These are phyloP conservation scores for Cryptotermes secundus DNA, from an alignment of 1,140 invertebrate genomes.

Conservation along the genomic window DNA sequence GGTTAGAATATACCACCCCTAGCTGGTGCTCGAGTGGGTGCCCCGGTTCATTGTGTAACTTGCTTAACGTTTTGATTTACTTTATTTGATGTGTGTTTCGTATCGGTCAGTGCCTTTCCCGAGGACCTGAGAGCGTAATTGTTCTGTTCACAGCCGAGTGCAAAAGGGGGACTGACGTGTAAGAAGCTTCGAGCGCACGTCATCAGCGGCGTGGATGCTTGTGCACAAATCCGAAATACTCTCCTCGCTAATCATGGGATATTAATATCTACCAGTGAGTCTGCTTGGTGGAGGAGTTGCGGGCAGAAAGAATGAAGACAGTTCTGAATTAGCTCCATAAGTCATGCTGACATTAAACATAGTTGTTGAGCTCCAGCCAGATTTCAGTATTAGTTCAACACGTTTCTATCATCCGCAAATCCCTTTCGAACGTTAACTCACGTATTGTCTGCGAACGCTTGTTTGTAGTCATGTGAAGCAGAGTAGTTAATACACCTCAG, in stretches of 20 bases:
- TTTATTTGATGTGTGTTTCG: neutral
- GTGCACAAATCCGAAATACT: neutral
- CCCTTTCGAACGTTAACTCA: too few species aligned
- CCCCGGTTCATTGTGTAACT: neutral
- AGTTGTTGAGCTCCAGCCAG: neutral
- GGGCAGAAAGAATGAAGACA: neutral
- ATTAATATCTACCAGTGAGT: constrained; percentile 15
- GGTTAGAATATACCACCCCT: too few species aligned
- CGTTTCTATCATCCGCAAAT: neutral
- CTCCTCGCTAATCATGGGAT: neutral
- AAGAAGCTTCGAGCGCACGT: neutral
- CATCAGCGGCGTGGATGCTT: neutral
- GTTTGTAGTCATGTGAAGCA: too few species aligned
- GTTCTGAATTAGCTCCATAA: neutral
- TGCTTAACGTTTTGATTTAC: too few species aligned
- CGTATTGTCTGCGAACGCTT: too few species aligned
- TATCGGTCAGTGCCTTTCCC: too few species aligned
- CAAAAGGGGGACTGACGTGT: neutral
- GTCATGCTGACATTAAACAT: constrained; percentile 10
- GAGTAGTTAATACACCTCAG: too few species aligned
- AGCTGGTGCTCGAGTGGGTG: too few species aligned
- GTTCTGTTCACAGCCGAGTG: neutral
- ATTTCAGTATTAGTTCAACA: neutral
- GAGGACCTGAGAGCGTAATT: neutral
- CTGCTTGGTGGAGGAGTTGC: neutral